phyloP scores from a whole-genome alignment of 2,888 invertebrate genomes.

The Eupithecia insigniata region DNA sequence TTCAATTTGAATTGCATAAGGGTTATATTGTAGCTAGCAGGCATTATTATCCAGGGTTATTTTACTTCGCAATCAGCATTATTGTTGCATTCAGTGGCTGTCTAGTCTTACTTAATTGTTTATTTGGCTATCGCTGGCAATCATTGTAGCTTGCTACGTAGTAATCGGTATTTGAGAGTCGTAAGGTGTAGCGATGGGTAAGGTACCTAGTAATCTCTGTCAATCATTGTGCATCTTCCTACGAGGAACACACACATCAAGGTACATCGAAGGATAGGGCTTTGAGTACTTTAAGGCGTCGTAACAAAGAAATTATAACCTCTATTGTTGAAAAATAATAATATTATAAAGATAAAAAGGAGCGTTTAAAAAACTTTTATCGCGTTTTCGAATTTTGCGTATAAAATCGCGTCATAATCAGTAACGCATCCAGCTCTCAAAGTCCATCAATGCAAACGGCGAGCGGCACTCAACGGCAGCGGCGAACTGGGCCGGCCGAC shows the following conservation, averaged over 20 bases:
- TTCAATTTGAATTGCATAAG: conserved; percentile 10
- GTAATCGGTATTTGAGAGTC: neutral
- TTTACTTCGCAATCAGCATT: conserved; percentile 12
- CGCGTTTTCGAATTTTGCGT: neutral
- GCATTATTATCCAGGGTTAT: conserved; percentile 11
- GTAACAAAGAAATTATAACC: neutral
- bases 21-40: neutral
- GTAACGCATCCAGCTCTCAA: conserved; percentile 8
- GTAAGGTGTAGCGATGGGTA: neutral
- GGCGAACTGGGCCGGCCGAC: conserved; percentile 20
- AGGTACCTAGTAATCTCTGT: neutral
- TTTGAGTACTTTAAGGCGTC: neutral
- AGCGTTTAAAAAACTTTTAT: too few species aligned
- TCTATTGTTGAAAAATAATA: neutral
- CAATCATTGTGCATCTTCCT: neutral
- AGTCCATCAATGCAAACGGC: conserved; percentile 19
- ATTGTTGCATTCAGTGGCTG: conserved; percentile 2
- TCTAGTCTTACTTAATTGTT: conserved; percentile 7
- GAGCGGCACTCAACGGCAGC: conserved; percentile 14
- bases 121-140: neutral
- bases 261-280: neutral
- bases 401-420: conserved; percentile 4
- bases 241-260: too few species aligned
- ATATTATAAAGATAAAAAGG: neutral
- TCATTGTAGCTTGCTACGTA: neutral